Conservation (phyloP, 2,888 invertebrate species). For the Lithophane semibrunnea region DNA sequence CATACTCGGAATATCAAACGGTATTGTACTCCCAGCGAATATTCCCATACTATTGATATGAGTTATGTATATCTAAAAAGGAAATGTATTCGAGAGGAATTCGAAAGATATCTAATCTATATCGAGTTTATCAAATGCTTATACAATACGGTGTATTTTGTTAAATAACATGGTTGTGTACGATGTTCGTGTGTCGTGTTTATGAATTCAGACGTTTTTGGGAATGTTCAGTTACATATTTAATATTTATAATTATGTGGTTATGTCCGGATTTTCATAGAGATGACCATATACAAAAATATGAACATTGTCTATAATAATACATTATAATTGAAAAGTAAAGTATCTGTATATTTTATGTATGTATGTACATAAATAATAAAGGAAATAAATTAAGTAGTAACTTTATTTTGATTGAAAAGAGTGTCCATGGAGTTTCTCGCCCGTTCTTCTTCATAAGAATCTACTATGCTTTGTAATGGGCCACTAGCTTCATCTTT, state of each 20-base stretch:
- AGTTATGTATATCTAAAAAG: slow-evolving; percentile 56
- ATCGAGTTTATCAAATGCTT: slow-evolving; percentile 30
- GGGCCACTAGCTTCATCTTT: background rate
- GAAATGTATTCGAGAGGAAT: slow-evolving; percentile 56
- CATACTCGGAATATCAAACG: slow-evolving; percentile 83
- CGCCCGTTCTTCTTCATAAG: too few species aligned
- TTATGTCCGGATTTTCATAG: background rate
- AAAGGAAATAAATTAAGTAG: too few species aligned
- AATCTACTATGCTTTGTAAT: too few species aligned
- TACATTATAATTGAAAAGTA: background rate
- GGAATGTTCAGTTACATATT: background rate
- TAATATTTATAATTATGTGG: too few species aligned
- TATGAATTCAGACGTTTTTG: background rate
- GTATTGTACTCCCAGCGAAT: slow-evolving; percentile 69
- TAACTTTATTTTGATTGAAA: too few species aligned
- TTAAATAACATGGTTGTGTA: slow-evolving; percentile 28
- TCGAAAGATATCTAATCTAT: slow-evolving; percentile 59
- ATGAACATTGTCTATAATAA: background rate
- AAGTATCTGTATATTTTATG: too few species aligned
- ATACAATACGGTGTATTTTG: slow-evolving; percentile 24
- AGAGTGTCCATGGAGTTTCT: too few species aligned
- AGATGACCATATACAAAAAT: too few species aligned
- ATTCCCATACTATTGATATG: slow-evolving; percentile 69
- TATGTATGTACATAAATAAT: too few species aligned
- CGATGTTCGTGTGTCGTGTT: background rate